Evolutionary conservation across 2,113 vertebrate species (phyloP), one percentile per base, ranked within the genome.

Genomic region (Rhinogobius similis): DNA sequence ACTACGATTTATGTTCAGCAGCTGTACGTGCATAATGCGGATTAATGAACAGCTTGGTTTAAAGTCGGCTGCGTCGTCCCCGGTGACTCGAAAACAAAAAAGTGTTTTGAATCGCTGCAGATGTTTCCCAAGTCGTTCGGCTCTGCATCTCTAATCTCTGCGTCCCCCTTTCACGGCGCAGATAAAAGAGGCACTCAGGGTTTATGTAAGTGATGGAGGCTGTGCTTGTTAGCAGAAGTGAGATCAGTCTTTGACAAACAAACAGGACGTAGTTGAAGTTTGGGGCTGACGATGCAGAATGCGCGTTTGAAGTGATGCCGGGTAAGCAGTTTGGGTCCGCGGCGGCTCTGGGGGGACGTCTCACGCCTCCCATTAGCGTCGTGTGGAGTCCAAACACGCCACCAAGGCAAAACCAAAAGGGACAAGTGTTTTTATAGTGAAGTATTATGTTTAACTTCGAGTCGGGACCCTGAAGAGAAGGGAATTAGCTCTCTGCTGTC

Each of bases 171-270:
- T 41, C 46, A 1, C 13, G 11, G 10, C 11, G 38, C 56, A 53
- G 56, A 76, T 48, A 13, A 81, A 70, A 68, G 52, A 65, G 41
- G 59, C 18, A 44, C 16, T 46, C 9, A n/a, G 29, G 29, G 43
- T 29, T 29, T 1, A n/a, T 62, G 55, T 36, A 12, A 72, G 0
- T 27, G 72, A 68, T 36, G 63, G 41, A 13, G 41, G 76, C 70
- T 21, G 70, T 41, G 71, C 58, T 79, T 62, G 74, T 73, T 79
- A 72, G 58, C 69, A 66, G 68, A 82, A 65, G 53, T 29, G 63
- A 77, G 63, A 79, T 77, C 63, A 75, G 78, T 79, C 69, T 75
- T 44, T 61, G 78, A 74, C 11, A 69, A 82, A 72, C 69, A 82
- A 78, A 84, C 75, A 78, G 71, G 58, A 50, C 18, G 16, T 39